Evolutionary conservation across 2,888 invertebrate species (phyloP), one percentile per base, ranked within the genome.

Genomic region (Trachelus troglodyta): DNA sequence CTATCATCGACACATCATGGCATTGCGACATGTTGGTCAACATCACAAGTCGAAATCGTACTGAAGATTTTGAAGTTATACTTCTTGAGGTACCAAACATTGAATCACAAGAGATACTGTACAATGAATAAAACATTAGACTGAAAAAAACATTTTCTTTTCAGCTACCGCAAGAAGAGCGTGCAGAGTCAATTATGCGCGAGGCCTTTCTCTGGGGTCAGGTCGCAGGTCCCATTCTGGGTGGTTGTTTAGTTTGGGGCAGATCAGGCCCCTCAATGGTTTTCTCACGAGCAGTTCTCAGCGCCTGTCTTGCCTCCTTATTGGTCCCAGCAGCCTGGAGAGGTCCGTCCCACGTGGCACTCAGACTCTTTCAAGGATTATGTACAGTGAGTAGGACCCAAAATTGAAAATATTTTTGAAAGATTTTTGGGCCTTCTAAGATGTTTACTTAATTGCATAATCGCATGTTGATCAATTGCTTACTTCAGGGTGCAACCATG

Each of bases 191-290:
- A 1, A 92, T 93, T 69, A 90, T 94, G 87, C 90, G 94, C 31
- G 93, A 93, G 82, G 93, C 93, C 9, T 94, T 93, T 83, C 91
- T 94, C 86, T 94, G 94, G 94, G 94, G 94, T 30, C 93, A 93
- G 78, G 89, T 94, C 1, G 92, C 93, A 12, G 93, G 93, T 0
- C 94, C 93, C 3, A 91, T 91, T 33, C 85, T 94, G 56, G 93
- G 93, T 1, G 93, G 93, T 1, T 93, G 93, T 83, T 89, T 93
- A 77, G 92, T 94, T 40, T 93, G 93, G 84, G 93, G 93, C 33
- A 89, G 93, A 79, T 93, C 93, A 2, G 94, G 94, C 12, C 93
- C 94, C 11, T 93, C 93, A 78, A 91, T 93, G 85, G 91, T 93
- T 1, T 93, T 93, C 83, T 93, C 93, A 1, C 92, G 93, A 33